phyloP scores from a whole-genome alignment of 2,797 vertebrate species.

The Halcyon smyrnensis region DNA sequence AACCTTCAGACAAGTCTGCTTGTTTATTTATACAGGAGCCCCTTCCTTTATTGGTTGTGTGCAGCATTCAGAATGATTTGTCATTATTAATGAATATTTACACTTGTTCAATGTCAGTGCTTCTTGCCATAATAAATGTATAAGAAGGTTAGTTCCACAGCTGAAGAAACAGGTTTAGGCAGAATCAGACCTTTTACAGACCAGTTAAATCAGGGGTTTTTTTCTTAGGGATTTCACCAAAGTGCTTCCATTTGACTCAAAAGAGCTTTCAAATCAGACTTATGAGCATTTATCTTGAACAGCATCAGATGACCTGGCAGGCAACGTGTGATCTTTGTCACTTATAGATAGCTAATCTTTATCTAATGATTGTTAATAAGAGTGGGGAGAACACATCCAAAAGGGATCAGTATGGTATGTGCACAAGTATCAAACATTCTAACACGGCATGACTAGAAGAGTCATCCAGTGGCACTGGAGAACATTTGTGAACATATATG shows the following conservation, averaged over 20 bases:
- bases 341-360: not conserved
- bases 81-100: conserved; percentile 48
- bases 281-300: not conserved
- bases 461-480: not conserved
- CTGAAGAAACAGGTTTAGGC: not conserved
- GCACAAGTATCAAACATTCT: not conserved
- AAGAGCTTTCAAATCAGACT: not conserved
- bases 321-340: not conserved
- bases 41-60: not conserved
- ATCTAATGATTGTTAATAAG: not conserved
- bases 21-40: conserved; percentile 19
- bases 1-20: not conserved
- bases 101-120: not conserved
- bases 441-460: not conserved
- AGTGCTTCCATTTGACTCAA: not conserved
- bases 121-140: not conserved
- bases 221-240: not conserved
- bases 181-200: not conserved
- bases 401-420: not conserved
- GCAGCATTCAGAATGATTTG: conserved; percentile 19
- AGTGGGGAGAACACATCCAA: not conserved
- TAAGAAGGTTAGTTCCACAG: not conserved
- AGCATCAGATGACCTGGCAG: not conserved
- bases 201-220: not conserved
- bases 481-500: not conserved